A percentile compares a stretch with the other conserved stretches of the same genome.
Evolutionary conservation across 1,140 invertebrate species (phyloP).

Genomic region (Drosophila fuyamai): DNA sequence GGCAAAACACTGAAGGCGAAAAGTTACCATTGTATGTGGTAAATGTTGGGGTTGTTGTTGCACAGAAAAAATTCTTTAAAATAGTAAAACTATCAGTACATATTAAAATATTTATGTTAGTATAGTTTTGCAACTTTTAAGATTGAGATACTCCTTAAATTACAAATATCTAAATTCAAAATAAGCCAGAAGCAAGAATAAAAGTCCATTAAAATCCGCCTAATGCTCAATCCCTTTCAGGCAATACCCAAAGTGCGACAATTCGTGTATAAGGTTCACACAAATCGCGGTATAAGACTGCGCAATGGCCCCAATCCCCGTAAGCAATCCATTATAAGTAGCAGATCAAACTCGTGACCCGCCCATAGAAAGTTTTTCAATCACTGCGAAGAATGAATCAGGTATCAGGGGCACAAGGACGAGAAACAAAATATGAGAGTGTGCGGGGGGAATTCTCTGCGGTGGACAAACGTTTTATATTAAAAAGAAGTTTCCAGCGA

Average conservation of each 20-base stretch:
- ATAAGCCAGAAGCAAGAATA: too few species aligned
- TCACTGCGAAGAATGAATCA: slow-evolving; percentile 51
- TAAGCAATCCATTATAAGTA: slow-evolving; percentile 14
- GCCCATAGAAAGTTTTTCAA: slow-evolving; percentile 68
- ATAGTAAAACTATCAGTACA: too few species aligned
- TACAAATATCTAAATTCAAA: too few species aligned
- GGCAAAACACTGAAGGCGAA: background rate
- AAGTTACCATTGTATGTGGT: background rate
- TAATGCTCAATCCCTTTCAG: too few species aligned
- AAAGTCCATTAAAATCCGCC: too few species aligned
- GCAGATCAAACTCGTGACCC: slow-evolving; percentile 33
- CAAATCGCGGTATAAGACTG: slow-evolving; percentile 2
- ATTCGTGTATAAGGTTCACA: background rate
- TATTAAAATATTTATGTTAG: too few species aligned
- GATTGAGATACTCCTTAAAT: too few species aligned
- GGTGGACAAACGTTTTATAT: slow-evolving; percentile 59
- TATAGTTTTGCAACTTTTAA: too few species aligned
- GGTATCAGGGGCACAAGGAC: slow-evolving; percentile 6
- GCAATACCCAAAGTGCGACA: background rate
- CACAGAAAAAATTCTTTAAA: too few species aligned
- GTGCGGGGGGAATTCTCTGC: slow-evolving; percentile 9
- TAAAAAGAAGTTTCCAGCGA: slow-evolving; percentile 57
- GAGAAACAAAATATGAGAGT: slow-evolving; percentile 5
- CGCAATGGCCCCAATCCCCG: background rate
- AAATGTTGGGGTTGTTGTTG: background rate